Evolutionary conservation across 2,888 invertebrate species (phyloP).

Genomic region (Ellobium chinense): DNA sequence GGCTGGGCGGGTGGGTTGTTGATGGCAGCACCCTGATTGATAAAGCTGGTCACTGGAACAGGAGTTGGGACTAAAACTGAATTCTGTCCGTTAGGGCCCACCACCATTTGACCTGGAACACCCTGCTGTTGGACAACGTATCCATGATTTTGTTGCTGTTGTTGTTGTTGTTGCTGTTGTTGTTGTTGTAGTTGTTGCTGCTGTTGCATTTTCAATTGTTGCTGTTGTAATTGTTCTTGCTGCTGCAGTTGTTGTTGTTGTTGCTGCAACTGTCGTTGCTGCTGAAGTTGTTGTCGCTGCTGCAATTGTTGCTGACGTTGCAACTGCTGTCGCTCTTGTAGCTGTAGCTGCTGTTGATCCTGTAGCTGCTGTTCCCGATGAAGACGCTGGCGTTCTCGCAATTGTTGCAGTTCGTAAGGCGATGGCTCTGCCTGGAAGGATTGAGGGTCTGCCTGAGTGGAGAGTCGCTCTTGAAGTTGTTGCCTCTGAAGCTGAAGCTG

Average conservation of each 20-base stretch:
- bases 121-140: too few species aligned
- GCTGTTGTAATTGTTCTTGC: neutral
- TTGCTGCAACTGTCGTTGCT: conserved; percentile 7
- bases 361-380: neutral
- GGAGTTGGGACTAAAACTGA: too few species aligned
- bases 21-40: too few species aligned
- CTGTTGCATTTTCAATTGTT: neutral
- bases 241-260: neutral
- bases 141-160: neutral
- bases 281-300: neutral
- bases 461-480: neutral
- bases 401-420: neutral
- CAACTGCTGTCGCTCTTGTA: neutral
- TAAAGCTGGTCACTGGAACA: too few species aligned
- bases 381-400: neutral
- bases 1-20: too few species aligned
- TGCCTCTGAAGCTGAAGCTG: neutral
- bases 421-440: too few species aligned
- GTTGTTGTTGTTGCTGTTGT: neutral
- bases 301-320: neutral
- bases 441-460: neutral
- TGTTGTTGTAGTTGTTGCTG: neutral
- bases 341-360: neutral
- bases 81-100: too few species aligned
- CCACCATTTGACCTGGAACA: neutral